These are phyloP conservation scores for Corydoras maculifer DNA, from an alignment of 2,113 vertebrate genomes.

Conservation along the genomic window DNA sequence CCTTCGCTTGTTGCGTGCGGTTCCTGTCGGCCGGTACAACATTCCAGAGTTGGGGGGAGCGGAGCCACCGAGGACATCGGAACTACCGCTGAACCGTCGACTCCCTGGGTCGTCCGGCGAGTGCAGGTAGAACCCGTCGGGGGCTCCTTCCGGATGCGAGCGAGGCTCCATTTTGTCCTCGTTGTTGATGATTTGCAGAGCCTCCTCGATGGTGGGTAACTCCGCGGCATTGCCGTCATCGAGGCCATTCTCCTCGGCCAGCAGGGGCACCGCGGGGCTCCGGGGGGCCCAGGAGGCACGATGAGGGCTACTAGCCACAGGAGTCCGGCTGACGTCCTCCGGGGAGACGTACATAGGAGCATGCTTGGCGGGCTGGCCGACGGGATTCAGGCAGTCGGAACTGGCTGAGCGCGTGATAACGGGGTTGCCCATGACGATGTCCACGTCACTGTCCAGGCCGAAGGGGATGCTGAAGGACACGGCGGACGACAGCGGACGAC, in stretches of 20 bases:
- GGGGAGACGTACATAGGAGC: conserved; percentile 57
- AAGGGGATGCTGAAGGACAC: conserved; percentile 92
- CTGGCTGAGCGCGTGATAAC: conserved; percentile 75
- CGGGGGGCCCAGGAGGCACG: conserved; percentile 64
- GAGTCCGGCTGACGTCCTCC: conserved; percentile 59
- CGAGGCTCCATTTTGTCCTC: conserved; percentile 77
- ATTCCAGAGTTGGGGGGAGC: conserved; percentile 64
- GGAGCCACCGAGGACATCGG: conserved; percentile 56
- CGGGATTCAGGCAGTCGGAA: conserved; percentile 77
- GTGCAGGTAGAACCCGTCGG: conserved; percentile 85
- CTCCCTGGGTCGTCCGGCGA: conserved; percentile 67
- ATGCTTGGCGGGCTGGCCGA: conserved; percentile 45
- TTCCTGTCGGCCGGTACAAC: conserved; percentile 52
- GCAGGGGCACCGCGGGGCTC: conserved; percentile 44
- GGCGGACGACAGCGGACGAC: conserved; percentile 78
- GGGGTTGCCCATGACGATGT: conserved; percentile 88
- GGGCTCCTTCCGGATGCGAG: conserved; percentile 80
- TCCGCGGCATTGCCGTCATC: conserved; percentile 59
- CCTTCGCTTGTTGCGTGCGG: conserved; percentile 54
- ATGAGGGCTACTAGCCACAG: conserved; percentile 56
- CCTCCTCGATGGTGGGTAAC: conserved; percentile 86
- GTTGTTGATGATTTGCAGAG: conserved; percentile 86
- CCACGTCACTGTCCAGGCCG: conserved; percentile 88
- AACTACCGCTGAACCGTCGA: conserved; percentile 46
- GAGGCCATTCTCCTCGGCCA: conserved; percentile 62